phyloP scores from a whole-genome alignment of 2,797 vertebrate genomes.

The Poecilia wingei region DNA sequence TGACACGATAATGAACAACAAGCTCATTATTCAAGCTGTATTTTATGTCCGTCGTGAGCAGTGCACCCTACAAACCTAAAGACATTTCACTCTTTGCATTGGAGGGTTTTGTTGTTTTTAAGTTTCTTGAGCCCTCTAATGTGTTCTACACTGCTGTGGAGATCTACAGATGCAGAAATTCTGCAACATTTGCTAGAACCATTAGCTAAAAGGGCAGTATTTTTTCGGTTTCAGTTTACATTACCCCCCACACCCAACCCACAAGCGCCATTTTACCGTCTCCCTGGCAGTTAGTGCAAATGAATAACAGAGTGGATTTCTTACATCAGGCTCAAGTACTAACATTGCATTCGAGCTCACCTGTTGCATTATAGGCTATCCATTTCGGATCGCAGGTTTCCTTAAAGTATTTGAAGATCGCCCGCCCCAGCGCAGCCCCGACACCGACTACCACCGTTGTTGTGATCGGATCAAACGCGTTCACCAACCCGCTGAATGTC shows the following conservation, averaged over 20 bases:
- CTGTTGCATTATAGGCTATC: conserved; percentile 74
- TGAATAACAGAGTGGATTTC: not conserved
- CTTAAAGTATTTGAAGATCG: conserved; percentile 67
- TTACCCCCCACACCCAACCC: too few species aligned
- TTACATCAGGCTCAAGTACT: not conserved
- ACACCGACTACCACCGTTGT: conserved; percentile 53
- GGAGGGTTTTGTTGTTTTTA: too few species aligned
- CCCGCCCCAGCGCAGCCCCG: conserved; percentile 53
- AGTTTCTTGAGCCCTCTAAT: too few species aligned
- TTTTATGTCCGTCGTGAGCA: not conserved
- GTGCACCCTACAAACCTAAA: too few species aligned
- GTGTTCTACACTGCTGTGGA: not conserved
- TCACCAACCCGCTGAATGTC: conserved; percentile 31
- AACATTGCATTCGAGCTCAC: conserved; percentile 54
- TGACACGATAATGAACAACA: not conserved
- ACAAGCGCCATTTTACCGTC: not conserved
- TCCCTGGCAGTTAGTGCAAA: not conserved
- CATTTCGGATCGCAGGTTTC: conserved; percentile 72
- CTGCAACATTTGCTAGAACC: not conserved
- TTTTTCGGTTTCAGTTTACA: not conserved
- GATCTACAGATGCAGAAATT: not conserved
- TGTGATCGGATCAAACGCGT: conserved; percentile 75
- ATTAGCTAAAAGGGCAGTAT: not conserved
- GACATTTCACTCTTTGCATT: too few species aligned
- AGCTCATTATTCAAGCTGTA: not conserved